These are phyloP conservation scores for Myotis myotis DNA, from an alignment of 2,797 vertebrate species.

Conservation along the genomic window DNA sequence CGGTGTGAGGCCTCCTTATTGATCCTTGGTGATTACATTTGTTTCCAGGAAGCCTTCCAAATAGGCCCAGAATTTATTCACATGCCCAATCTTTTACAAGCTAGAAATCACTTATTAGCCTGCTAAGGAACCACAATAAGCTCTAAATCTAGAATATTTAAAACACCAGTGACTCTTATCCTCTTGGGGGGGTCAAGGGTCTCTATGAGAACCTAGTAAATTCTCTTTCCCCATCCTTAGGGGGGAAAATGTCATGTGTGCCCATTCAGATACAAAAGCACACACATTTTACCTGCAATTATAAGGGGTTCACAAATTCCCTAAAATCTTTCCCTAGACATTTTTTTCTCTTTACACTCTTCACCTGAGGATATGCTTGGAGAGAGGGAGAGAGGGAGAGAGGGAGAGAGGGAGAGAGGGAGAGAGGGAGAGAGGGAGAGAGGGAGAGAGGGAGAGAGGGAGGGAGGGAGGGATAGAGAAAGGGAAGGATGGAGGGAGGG, in stretches of 20 bases:
- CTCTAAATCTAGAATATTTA: neutral
- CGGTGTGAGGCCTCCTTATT: neutral
- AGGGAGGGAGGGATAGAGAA: no score
- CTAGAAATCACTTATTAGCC: constrained; percentile 4
- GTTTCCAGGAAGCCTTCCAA: neutral
- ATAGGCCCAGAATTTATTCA: neutral
- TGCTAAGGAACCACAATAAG: neutral
- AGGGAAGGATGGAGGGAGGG: no score
- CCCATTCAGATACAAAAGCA: neutral
- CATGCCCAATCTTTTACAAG: neutral
- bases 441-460: no score
- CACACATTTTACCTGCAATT: constrained; percentile 1
- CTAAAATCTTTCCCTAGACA: constrained; percentile 14
- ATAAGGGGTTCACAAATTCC: constrained; percentile 18
- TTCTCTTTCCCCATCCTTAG: neutral
- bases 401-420: no score
- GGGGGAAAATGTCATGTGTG: neutral
- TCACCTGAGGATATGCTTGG: neutral
- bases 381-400: no score
- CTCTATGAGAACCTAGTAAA: neutral
- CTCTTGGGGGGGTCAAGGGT: neutral
- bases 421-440: accelerated
- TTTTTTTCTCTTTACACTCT: neutral
- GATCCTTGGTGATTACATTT: neutral
- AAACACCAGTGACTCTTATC: neutral